phyloP scores from a whole-genome alignment of 2,888 invertebrate genomes.

The Tenthredo distinguenda region DNA sequence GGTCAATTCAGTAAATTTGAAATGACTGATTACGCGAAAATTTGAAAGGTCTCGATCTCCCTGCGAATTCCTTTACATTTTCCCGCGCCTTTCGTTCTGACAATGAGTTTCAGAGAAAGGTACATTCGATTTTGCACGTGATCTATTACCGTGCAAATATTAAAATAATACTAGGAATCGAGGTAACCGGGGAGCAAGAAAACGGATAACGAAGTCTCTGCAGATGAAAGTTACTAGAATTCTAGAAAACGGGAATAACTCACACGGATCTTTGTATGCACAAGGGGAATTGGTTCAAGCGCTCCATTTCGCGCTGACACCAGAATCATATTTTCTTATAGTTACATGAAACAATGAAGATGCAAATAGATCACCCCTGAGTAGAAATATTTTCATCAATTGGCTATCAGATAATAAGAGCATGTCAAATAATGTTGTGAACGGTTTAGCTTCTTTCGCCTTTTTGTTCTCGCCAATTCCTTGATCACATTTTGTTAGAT shows the following conservation, averaged over 20 bases:
- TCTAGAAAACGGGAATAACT: not conserved
- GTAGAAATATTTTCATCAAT: no score
- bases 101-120: not conserved
- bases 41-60: not conserved
- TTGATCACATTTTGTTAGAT: no score
- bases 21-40: not conserved
- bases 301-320: no score
- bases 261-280: no score
- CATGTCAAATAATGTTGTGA: not conserved
- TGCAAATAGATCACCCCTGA: no score
- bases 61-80: not conserved
- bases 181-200: not conserved
- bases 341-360: no score
- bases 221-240: not conserved
- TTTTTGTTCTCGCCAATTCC: no score
- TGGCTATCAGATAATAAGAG: no score
- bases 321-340: no score
- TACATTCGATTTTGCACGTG: not conserved
- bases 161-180: not conserved
- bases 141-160: constrained; percentile 7
- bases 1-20: not conserved
- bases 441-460: no score
- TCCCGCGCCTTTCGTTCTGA: not conserved
- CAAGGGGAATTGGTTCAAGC: no score
- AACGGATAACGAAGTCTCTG: not conserved